Evolutionary conservation across 1,140 invertebrate genomes (phyloP).

Genomic region (Drosophila sturtevanti): DNA sequence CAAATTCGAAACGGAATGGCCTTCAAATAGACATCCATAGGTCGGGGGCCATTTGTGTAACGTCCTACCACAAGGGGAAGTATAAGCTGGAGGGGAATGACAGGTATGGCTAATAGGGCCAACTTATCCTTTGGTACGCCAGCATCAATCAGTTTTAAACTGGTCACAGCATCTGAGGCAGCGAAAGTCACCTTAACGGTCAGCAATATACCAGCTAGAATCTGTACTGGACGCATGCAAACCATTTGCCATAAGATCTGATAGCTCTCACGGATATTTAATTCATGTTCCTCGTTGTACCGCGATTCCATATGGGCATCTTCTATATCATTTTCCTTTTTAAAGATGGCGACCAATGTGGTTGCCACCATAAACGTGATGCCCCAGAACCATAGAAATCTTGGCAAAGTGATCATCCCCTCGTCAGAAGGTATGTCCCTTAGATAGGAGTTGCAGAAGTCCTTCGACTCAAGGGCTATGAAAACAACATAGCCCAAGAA

Average conservation of each 20-base stretch:
- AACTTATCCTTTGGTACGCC: conserved; percentile 98
- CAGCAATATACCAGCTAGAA: conserved; percentile 91
- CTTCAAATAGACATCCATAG: conserved; percentile 94
- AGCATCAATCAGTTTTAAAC: conserved; percentile 96
- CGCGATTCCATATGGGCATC: conserved; percentile 82
- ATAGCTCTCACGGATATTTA: conserved; percentile 92
- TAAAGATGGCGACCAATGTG: conserved; percentile 94
- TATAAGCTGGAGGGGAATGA: conserved; percentile 97
- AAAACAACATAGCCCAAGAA: conserved; percentile 99
- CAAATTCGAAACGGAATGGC: conserved; percentile 94
- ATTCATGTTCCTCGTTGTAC: conserved; percentile 84
- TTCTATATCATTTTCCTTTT: conserved; percentile 88
- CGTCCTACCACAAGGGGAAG: conserved; percentile 94
- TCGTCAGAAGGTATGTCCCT: conserved; percentile 87
- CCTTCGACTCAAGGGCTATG: conserved; percentile 97
- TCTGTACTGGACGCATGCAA: conserved; percentile 91
- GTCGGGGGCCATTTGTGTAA: conserved; percentile 94
- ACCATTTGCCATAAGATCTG: conserved; percentile 92
- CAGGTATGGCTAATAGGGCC: conserved; percentile 94
- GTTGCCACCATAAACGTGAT: conserved; percentile 95
- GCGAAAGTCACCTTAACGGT: conserved; percentile 98
- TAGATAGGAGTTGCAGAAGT: conserved; percentile 98
- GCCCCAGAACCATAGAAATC: conserved; percentile 98
- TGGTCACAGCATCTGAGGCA: conserved; percentile 97
- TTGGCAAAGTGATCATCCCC: conserved; percentile 93